Evolutionary conservation across 2,797 vertebrate genomes (phyloP).

Genomic region (Schizopygopsis pylzovi): DNA sequence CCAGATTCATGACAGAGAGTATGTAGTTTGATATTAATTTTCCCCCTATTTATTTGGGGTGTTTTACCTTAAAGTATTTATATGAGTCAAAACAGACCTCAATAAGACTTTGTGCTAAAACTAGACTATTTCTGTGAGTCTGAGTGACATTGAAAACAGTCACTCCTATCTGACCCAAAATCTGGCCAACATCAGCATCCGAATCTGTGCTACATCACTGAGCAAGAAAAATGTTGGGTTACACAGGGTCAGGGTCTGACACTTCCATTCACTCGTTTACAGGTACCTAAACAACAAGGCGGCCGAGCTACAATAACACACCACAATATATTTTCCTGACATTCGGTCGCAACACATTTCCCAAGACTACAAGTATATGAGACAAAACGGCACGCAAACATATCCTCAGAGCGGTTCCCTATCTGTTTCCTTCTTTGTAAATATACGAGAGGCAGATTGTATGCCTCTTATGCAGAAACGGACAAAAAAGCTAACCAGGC

Average conservation of each 20-base stretch:
- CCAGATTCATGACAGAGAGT: too few relatives aligned
- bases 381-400: slow-evolving; percentile 43
- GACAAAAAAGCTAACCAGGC: slow-evolving; percentile 53
- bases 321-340: slow-evolving; percentile 64
- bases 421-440: slow-evolving; percentile 53
- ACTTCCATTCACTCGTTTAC: slow-evolving; percentile 59
- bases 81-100: neutral
- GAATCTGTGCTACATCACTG: slow-evolving; percentile 57
- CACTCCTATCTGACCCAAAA: slow-evolving; percentile 47
- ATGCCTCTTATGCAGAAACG: slow-evolving; percentile 46
- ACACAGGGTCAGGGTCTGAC: slow-evolving; percentile 60
- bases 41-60: neutral
- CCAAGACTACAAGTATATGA: slow-evolving; percentile 23
- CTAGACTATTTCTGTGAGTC: neutral
- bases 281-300: slow-evolving; percentile 60
- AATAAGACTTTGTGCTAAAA: slow-evolving; percentile 21
- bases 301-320: slow-evolving; percentile 54
- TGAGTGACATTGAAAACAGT: slow-evolving; percentile 38
- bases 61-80: neutral
- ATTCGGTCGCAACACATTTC: slow-evolving; percentile 55
- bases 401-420: slow-evolving; percentile 31
- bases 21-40: neutral
- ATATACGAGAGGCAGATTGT: slow-evolving; percentile 61
- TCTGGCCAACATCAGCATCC: slow-evolving; percentile 50
- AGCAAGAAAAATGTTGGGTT: slow-evolving; percentile 59